Evolutionary conservation across 1,140 invertebrate genomes (phyloP).

Genomic region (Tetraneura akinire): DNA sequence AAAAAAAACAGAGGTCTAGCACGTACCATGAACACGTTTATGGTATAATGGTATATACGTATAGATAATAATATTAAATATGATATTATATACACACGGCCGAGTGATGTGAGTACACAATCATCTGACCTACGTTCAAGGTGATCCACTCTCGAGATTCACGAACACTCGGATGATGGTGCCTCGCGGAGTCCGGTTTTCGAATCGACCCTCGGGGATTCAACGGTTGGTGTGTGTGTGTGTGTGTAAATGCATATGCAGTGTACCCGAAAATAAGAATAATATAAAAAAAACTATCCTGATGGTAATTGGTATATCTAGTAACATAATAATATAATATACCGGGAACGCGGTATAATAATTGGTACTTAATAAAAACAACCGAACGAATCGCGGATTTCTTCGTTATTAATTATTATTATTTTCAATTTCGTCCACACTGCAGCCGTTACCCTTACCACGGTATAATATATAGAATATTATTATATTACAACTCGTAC

Average conservation of each 20-base stretch:
- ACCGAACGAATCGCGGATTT: neutral
- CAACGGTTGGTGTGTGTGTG: too few species aligned
- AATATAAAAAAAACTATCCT: too few species aligned
- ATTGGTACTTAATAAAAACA: too few species aligned
- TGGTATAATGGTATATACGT: too few species aligned
- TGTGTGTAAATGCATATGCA: too few species aligned
- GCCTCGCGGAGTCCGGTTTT: conserved; percentile 24
- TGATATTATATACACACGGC: neutral
- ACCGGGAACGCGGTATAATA: too few species aligned
- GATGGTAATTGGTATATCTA: too few species aligned
- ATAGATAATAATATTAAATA: neutral
- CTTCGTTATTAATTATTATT: neutral
- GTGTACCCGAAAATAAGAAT: too few species aligned
- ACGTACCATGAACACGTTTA: conserved; percentile 23
- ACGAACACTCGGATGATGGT: neutral
- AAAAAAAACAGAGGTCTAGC: neutral
- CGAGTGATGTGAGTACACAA: neutral
- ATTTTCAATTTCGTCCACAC: neutral
- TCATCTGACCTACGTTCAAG: conserved; percentile 41
- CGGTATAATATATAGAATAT: neutral
- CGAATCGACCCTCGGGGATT: neutral
- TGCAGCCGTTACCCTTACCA: too few species aligned
- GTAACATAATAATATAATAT: neutral
- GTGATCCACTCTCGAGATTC: conserved; percentile 30
- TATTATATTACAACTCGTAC: neutral